Evolutionary conservation across 2,888 invertebrate genomes (phyloP), one percentile per base, ranked within the genome.

Genomic region (Andrena fulva): DNA sequence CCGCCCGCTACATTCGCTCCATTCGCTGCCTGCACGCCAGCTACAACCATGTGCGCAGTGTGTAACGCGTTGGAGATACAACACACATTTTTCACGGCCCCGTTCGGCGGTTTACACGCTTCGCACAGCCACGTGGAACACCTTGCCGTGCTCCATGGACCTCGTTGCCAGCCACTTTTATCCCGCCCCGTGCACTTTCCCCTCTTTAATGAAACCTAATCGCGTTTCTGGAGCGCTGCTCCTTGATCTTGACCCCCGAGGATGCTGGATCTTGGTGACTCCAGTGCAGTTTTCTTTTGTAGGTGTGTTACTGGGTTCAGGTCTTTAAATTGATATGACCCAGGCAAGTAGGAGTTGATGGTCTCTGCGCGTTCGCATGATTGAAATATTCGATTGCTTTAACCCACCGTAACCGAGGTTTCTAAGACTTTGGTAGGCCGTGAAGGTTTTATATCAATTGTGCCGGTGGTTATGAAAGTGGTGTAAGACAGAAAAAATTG

Each of bases 81-180:
- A 27, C 52, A 27, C 27, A 52, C 66, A 63, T 71, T 77, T 77
- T 67, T 67, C 62, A 48, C 31, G 52, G 31, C 62, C 59, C 16
- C 27, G 54, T 48, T 62, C 59, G 24, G 10, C 29, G 27, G 54
- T 31, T 66, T 42, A 10, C 50, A 29, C 27, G 50, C 10, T 64
- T 64, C 48, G 12, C 42, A 10, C 33, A 31, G 48, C 20, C 63
- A 10, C 48, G 7, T 16, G n/a, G 20, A 56, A 27, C 33, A 7
- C 20, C 31, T 29, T 8, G 24, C 4, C 42, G 12, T 10, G 31
- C 27, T 63, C 56, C 42, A 12, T 24, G 42, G 27, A 33, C 16
- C 7, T 10, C 24, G 24, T 29, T 16, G 5, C 7, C 29, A 24
- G 2, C 20, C 72, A 20, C 35, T 54, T 24, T 62, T 63, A 20